These are phyloP conservation scores for Galaxea fascicularis DNA, from an alignment of 92 coral and sea anemone genomes.

Conservation along the genomic window DNA sequence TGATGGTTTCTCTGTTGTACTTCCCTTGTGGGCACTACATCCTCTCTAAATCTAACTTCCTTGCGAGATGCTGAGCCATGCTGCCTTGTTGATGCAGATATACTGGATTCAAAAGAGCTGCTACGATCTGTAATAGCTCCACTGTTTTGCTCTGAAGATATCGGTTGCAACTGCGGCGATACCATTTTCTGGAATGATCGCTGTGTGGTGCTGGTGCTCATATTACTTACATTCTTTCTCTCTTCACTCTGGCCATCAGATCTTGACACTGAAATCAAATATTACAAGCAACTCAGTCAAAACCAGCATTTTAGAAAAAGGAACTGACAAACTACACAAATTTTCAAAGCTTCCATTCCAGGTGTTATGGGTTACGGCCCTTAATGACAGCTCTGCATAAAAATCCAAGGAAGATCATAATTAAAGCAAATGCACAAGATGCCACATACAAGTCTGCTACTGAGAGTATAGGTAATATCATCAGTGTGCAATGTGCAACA, in stretches of 20 bases:
- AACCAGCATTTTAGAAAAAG: neutral
- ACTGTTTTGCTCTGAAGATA: slow-evolving; percentile 29
- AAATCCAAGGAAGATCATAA: too few species aligned
- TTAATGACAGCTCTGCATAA: too few species aligned
- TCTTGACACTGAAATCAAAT: slow-evolving; percentile 53
- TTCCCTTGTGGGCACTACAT: slow-evolving; percentile 6
- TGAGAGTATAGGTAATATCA: neutral
- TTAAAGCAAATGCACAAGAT: neutral
- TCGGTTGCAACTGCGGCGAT: slow-evolving; percentile 39
- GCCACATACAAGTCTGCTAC: neutral
- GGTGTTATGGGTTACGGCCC: too few species aligned
- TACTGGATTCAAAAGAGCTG: slow-evolving; percentile 66
- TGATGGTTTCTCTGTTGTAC: slow-evolving; percentile 14
- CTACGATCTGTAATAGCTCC: slow-evolving; percentile 73
- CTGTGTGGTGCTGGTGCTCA: slow-evolving; percentile 44
- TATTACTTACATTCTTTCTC: slow-evolving; percentile 52
- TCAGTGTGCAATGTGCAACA: too few species aligned
- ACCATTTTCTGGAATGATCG: slow-evolving; percentile 12
- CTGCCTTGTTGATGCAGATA: slow-evolving; percentile 23
- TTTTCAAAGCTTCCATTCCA: too few species aligned
- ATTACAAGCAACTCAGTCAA: neutral
- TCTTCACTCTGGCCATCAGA: slow-evolving; percentile 67
- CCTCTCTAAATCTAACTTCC: slow-evolving; percentile 68
- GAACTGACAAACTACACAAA: too few species aligned
- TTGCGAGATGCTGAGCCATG: slow-evolving; percentile 43